A percentile compares a stretch with the other conserved stretches of the same genome.
These are phyloP conservation scores for Macropodus opercularis DNA, from an alignment of 2,797 vertebrate genomes.

Conservation along the genomic window DNA sequence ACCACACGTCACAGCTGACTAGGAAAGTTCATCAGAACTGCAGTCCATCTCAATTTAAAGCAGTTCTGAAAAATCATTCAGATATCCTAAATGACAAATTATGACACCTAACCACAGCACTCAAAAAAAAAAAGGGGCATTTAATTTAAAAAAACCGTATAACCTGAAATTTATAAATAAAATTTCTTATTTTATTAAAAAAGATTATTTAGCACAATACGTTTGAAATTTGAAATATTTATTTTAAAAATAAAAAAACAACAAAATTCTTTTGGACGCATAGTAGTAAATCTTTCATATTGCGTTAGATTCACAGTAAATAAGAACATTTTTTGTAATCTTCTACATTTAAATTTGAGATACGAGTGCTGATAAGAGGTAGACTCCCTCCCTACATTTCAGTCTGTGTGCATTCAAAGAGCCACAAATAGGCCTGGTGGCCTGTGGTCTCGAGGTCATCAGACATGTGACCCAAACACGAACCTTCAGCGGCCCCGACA, in stretches of 20 bases:
- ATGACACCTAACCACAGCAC: constrained; percentile 22
- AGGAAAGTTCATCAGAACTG: constrained; percentile 34
- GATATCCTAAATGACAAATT: constrained; percentile 25
- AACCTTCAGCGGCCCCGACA: constrained; percentile 42
- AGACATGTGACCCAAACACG: constrained; percentile 56
- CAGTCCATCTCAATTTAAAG: constrained; percentile 30
- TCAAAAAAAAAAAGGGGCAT: constrained; percentile 6
- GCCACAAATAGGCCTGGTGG: constrained; percentile 51
- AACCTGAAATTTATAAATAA: too few species aligned
- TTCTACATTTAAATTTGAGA: constrained; percentile 9
- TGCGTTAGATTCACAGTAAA: constrained; percentile 20
- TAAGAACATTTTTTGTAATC: constrained; percentile 15
- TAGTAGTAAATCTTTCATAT: too few species aligned
- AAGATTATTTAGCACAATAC: too few species aligned
- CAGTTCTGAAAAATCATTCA: constrained; percentile 13
- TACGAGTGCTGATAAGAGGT: constrained; percentile 1
- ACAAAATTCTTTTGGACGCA: too few species aligned
- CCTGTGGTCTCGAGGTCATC: constrained; percentile 61
- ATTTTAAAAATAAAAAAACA: too few species aligned
- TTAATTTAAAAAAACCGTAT: constrained; percentile 12
- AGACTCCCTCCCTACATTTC: constrained; percentile 33
- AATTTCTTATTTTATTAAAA: too few species aligned
- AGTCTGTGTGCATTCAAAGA: constrained; percentile 31
- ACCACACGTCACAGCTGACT: constrained; percentile 43
- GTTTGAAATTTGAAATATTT: too few species aligned